Evolutionary conservation across 1,140 invertebrate species (phyloP).

Genomic region (Zaprionus gabonicus): DNA sequence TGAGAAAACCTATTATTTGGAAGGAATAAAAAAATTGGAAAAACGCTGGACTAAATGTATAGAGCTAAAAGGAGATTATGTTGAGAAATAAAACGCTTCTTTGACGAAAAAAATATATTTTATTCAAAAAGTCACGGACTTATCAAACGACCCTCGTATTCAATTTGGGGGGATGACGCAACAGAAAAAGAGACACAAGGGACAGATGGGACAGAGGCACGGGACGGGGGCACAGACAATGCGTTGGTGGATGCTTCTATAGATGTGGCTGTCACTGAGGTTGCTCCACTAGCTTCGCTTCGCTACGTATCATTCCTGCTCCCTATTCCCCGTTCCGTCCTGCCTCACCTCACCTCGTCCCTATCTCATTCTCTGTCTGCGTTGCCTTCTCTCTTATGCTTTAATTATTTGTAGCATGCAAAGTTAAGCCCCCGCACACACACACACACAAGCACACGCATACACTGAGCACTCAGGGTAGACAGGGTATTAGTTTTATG

Average conservation of each 20-base stretch:
- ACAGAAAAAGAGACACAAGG: constrained; percentile 20
- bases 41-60: too few species aligned
- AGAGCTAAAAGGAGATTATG: too few species aligned
- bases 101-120: too few species aligned
- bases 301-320: not conserved
- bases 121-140: too few species aligned
- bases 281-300: not conserved
- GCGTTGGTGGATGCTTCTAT: constrained; percentile 54
- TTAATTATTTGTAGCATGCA: constrained; percentile 80
- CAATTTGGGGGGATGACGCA: constrained; percentile 52
- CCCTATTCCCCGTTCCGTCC: not conserved
- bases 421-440: constrained; percentile 60
- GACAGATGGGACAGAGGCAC: not conserved
- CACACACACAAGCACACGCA: constrained; percentile 12
- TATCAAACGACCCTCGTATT: too few species aligned
- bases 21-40: too few species aligned
- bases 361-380: not conserved
- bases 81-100: too few species aligned
- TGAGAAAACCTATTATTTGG: too few species aligned
- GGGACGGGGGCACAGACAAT: constrained; percentile 24
- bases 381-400: constrained; percentile 66
- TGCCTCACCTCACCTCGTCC: not conserved
- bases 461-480: not conserved
- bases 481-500: constrained; percentile 71
- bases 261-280: not conserved